These are phyloP conservation scores for Ips typographus DNA, from an alignment of 1,140 invertebrate genomes.

Conservation along the genomic window DNA sequence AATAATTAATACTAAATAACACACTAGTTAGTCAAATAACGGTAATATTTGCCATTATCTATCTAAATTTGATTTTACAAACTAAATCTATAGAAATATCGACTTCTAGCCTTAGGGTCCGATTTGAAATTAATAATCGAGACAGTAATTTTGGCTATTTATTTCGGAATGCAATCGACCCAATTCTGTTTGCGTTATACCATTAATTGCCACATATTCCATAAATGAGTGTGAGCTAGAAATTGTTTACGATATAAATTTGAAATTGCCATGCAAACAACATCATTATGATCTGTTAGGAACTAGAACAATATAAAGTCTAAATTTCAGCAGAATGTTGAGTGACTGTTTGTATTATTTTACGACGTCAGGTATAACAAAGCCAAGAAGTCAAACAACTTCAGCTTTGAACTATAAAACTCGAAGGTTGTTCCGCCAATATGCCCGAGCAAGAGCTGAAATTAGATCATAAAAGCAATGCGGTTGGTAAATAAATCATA, in stretches of 20 bases:
- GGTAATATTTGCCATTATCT: too few relatives aligned
- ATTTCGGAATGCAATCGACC: neutral
- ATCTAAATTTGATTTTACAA: neutral
- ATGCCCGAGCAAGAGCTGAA: neutral
- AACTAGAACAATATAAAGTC: too few relatives aligned
- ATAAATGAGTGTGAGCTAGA: neutral
- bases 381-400: neutral
- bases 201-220: neutral
- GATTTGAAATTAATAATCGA: neutral
- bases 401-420: neutral
- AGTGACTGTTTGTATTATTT: too few relatives aligned
- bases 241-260: neutral
- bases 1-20: too few relatives aligned
- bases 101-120: too few relatives aligned
- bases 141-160: neutral
- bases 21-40: too few relatives aligned
- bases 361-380: too few relatives aligned
- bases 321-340: too few relatives aligned
- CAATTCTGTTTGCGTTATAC: neutral
- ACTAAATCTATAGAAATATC: neutral
- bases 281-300: too few relatives aligned
- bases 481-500: slow-evolving; percentile 21
- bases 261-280: neutral
- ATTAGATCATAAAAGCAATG: slow-evolving; percentile 18
- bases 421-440: neutral